phyloP scores from a whole-genome alignment of 2,888 invertebrate species.

The Dorcus parallelipipedus region DNA sequence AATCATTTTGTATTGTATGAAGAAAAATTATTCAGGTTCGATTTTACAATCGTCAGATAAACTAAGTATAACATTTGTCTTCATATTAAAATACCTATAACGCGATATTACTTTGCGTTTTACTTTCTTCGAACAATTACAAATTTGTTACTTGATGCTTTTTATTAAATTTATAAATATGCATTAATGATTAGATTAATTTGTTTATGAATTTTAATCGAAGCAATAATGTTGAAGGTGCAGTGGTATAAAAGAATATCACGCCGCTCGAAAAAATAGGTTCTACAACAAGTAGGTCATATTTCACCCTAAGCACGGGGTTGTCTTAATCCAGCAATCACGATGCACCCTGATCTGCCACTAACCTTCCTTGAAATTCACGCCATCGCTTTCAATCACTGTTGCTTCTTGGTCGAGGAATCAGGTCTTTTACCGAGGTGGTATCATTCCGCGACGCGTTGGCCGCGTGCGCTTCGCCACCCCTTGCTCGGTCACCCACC shows the following conservation, averaged over 20 bases:
- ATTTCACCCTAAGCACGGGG: slow-evolving; percentile 23
- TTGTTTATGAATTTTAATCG: too few species aligned
- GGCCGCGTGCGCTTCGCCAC: slow-evolving; percentile 7
- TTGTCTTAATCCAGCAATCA: slow-evolving; percentile 27
- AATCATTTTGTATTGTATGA: too few species aligned
- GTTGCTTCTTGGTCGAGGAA: slow-evolving; percentile 14
- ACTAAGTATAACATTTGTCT: too few species aligned
- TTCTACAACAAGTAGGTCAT: slow-evolving; percentile 21
- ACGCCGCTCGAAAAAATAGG: slow-evolving; percentile 19
- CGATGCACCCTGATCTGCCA: slow-evolving; percentile 15
- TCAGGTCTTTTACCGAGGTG: slow-evolving; percentile 7
- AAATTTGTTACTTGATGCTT: too few species aligned
- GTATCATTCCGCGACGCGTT: not conserved
- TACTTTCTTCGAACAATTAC: too few species aligned
- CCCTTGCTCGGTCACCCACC: slow-evolving; percentile 22
- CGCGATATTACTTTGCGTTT: too few species aligned
- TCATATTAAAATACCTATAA: too few species aligned
- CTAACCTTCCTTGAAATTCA: slow-evolving; percentile 21
- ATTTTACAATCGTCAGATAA: too few species aligned
- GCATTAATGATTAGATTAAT: too few species aligned
- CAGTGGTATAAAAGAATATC: not conserved
- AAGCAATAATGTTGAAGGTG: too few species aligned
- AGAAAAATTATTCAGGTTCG: too few species aligned
- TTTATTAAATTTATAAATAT: too few species aligned
- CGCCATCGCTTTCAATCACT: slow-evolving; percentile 23